phyloP scores from a whole-genome alignment of 2,113 vertebrate genomes.

The Lophius piscatorius region DNA sequence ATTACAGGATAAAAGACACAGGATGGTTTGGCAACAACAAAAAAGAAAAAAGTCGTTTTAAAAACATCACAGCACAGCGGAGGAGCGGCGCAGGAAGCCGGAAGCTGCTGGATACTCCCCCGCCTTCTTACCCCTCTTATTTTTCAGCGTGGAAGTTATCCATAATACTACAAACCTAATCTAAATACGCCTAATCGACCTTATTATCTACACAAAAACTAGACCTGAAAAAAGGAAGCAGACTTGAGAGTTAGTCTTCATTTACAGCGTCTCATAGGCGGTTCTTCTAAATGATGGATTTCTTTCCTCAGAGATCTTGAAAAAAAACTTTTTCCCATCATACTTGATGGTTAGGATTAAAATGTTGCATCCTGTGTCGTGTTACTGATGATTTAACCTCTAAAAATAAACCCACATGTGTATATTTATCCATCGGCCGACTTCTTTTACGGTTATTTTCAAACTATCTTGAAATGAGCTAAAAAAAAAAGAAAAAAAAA shows the following conservation, averaged over 20 bases:
- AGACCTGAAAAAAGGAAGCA: conserved; percentile 36
- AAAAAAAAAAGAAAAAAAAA: no score
- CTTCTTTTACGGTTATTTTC: no score
- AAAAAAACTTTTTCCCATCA: neutral
- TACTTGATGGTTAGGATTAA: neutral
- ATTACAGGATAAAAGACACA: conserved; percentile 51
- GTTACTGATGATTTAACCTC: neutral
- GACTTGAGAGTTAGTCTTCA: conserved; percentile 37
- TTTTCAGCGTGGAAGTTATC: conserved; percentile 57
- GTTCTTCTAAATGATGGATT: conserved; percentile 16
- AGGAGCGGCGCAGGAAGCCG: conserved; percentile 27
- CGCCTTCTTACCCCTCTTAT: conserved; percentile 4
- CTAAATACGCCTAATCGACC: conserved; percentile 51
- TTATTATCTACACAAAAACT: conserved; percentile 53
- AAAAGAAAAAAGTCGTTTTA: conserved; percentile 27
- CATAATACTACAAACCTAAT: conserved; percentile 38
- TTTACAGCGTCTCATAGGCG: conserved; percentile 17
- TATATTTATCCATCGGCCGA: no score
- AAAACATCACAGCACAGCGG: conserved; percentile 47
- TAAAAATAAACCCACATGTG: conserved; percentile 3
- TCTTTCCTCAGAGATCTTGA: neutral
- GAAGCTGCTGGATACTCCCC: conserved; percentile 58
- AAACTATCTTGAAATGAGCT: no score
- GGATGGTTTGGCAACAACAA: conserved; percentile 49
- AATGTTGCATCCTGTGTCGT: neutral